phyloP scores from a whole-genome alignment of 1,140 invertebrate species.

The Procambarus clarkii region DNA sequence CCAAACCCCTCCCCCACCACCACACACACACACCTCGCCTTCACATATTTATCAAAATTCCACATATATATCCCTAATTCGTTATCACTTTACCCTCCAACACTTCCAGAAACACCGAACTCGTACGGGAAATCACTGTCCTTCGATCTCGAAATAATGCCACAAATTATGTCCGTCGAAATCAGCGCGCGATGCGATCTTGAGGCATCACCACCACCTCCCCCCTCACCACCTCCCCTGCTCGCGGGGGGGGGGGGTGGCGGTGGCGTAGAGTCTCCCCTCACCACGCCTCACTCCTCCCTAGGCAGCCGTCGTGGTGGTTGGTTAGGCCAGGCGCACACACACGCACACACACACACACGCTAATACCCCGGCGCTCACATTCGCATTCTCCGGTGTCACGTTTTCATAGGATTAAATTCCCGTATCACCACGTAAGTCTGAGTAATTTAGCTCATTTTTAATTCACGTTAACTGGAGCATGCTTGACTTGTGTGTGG shows the following conservation, averaged over 20 bases:
- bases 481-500: too few species aligned
- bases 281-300: constrained; percentile 49
- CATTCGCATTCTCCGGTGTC: not conserved
- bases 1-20: not conserved
- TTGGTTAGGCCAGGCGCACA: not conserved
- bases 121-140: too few species aligned
- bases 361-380: not conserved
- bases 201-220: not conserved
- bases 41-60: too few species aligned
- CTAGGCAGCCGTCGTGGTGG: constrained; percentile 13
- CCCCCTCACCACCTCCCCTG: not conserved
- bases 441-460: too few species aligned
- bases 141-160: too few species aligned
- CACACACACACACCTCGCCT: not conserved
- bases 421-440: not conserved
- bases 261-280: constrained; percentile 37
- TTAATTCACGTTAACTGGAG: too few species aligned
- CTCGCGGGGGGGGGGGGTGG: constrained; percentile 5
- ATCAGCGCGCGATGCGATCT: too few species aligned
- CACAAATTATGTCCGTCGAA: too few species aligned
- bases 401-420: not conserved
- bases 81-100: too few species aligned
- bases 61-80: too few species aligned
- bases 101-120: too few species aligned
- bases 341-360: not conserved